Base-by-base conservation (phyloP, 2,888 invertebrate genomes). In the Lymantria dispar region DNA sequence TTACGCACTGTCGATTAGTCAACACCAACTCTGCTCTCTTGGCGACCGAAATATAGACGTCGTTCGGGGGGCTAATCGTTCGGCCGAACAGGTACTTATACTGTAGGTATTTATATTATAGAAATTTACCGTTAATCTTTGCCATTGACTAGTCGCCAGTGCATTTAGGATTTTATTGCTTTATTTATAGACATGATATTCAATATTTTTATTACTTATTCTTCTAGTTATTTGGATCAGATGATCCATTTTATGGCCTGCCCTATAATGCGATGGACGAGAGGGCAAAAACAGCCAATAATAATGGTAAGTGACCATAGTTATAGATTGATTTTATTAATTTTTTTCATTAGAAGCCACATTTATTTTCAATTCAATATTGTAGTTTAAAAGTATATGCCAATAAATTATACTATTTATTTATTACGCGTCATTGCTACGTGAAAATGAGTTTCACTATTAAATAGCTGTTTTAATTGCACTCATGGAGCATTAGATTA, bases 191-290 rank as follows among this genome's bases (percentile, higher is more conserved):
- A 30, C 7, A 29, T 14, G 3, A 7, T 29, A 22, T 33, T 31
- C 22, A 36, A 46, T 10, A 41, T 37, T 38, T 33, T 47, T 45
- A 42, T 52, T 36, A 33, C 33, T 48, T 56, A 36, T 50, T 50
- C 52, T 87, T 90, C 58, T 83, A 92, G 91, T 68, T 92, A 47
- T 92, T 92, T 64, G 87, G 89, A 33, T 77, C 86, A 2, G 92
- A 92, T 43, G 92, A 92, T 74, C 91, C 91, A n/a, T 89, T 92
- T 73, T 92, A 91, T 76, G 91, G 91, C 38, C 79, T 92, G 45
- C 73, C 87, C 12, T 90, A 77, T 72, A 89, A 85, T 65, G 61
- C 78, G 8, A 63, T 74, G 56, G 90, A 91, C 33, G 90, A 90
- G 39, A 74, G 83, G 45, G 49, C 83, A 37, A 91, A 89, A 67